phyloP scores from a whole-genome alignment of 2,113 vertebrate genomes.

The Oryzias curvinotus region DNA sequence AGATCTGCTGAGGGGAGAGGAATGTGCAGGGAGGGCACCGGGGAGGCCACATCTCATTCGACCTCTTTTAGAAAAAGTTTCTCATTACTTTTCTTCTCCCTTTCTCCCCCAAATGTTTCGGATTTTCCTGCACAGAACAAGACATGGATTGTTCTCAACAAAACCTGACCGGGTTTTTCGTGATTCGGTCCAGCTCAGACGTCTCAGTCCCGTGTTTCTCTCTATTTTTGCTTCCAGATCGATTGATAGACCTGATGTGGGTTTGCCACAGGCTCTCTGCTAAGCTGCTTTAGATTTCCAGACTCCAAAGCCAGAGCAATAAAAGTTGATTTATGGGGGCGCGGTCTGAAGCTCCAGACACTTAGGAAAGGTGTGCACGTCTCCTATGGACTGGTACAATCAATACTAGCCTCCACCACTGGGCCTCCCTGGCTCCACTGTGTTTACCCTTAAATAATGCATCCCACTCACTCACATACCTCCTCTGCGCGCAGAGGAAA shows the following conservation, averaged over 20 bases:
- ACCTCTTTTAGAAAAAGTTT: constrained; percentile 74
- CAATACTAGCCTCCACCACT: constrained; percentile 56
- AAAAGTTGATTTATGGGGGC: constrained; percentile 72
- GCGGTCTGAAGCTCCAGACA: constrained; percentile 69
- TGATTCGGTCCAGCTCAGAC: constrained; percentile 55
- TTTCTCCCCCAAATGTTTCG: constrained; percentile 63
- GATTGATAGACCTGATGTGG: constrained; percentile 64
- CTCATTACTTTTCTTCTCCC: constrained; percentile 70
- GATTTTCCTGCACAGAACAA: constrained; percentile 64
- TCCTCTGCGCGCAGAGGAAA: constrained; percentile 57
- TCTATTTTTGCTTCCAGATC: constrained; percentile 76
- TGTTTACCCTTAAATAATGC: constrained; percentile 74
- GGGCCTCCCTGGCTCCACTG: constrained; percentile 57
- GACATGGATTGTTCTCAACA: constrained; percentile 61
- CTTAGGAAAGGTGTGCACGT: constrained; percentile 69
- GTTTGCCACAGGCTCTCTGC: constrained; percentile 56
- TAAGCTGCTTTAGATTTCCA: constrained; percentile 68
- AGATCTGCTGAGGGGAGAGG: constrained; percentile 75
- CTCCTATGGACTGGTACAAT: constrained; percentile 69
- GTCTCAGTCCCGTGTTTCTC: constrained; percentile 39
- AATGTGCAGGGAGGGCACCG: constrained; percentile 57
- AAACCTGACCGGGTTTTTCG: constrained; percentile 69
- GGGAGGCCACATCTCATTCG: constrained; percentile 66
- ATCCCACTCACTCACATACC: constrained; percentile 56
- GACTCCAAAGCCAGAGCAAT: constrained; percentile 69